Conservation (phyloP, 2,797 vertebrate genomes). For the Momotus momota region DNA sequence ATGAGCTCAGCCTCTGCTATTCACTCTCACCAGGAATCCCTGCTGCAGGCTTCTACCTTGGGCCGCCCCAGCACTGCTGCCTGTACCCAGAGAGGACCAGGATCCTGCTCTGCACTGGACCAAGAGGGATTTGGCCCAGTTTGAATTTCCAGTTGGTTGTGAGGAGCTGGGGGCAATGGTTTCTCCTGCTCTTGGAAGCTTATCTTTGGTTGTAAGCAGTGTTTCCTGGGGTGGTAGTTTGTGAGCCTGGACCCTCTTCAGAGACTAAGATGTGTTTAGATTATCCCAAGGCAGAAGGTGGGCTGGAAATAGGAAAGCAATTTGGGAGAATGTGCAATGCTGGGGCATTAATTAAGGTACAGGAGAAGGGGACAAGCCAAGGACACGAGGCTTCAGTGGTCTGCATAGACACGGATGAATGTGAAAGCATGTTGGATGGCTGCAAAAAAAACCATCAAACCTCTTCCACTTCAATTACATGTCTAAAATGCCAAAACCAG, state of each 20-base stretch:
- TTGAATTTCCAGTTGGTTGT: background rate
- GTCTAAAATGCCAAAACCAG: background rate
- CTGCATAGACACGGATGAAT: background rate
- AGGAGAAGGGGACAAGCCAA: background rate
- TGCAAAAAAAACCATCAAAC: background rate
- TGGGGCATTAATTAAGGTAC: background rate
- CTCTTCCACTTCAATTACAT: background rate
- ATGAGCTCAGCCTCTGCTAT: background rate
- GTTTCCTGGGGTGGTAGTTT: background rate
- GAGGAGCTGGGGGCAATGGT: background rate
- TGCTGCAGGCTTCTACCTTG: background rate
- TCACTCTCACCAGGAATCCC: background rate
- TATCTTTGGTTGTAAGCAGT: background rate
- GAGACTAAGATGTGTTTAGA: background rate
- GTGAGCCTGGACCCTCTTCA: background rate
- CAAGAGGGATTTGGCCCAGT: background rate
- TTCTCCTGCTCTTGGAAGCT: background rate
- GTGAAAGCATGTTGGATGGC: background rate
- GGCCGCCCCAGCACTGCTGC: background rate
- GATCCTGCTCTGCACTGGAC: background rate
- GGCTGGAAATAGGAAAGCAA: background rate
- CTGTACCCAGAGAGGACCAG: fast-evolving
- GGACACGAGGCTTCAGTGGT: background rate
- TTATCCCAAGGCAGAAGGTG: background rate
- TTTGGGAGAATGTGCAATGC: background rate